phyloP scores from a whole-genome alignment of 2,888 invertebrate genomes.

The Parochlus steinenii region DNA sequence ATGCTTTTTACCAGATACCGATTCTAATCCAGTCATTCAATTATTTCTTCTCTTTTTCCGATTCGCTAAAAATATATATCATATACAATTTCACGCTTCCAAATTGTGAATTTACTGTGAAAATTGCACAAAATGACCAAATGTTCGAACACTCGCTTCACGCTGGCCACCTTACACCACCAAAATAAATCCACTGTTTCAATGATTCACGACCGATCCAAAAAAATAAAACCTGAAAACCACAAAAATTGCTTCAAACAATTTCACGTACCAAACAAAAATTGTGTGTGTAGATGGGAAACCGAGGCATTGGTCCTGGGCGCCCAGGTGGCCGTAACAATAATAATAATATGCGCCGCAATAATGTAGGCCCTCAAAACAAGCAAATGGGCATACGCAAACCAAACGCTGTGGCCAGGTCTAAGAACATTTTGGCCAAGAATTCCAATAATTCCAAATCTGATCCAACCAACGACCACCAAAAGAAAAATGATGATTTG shows the following conservation, averaged over 20 bases:
- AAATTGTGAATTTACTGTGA: not conserved
- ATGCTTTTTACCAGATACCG: too few relatives aligned
- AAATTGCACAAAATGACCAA: too few relatives aligned
- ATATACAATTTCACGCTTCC: not conserved
- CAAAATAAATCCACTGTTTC: not conserved
- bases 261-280: not conserved
- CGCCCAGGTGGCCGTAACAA: constrained; percentile 25
- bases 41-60: too few relatives aligned
- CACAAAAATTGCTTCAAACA: not conserved
- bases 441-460: constrained; percentile 28
- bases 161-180: constrained; percentile 1
- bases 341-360: constrained; percentile 11
- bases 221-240: not conserved
- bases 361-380: constrained; percentile 13
- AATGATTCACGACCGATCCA: constrained; percentile 1
- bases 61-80: not conserved
- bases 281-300: constrained; percentile 2
- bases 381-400: constrained; percentile 29
- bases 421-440: constrained; percentile 33
- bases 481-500: constrained; percentile 12
- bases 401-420: constrained; percentile 33
- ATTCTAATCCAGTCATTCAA: too few relatives aligned
- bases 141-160: too few relatives aligned
- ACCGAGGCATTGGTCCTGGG: constrained; percentile 14
- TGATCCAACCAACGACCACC: constrained; percentile 29